These are phyloP conservation scores for Eptesicus fuscus DNA, from an alignment of 2,113 vertebrate genomes.

Conservation along the genomic window DNA sequence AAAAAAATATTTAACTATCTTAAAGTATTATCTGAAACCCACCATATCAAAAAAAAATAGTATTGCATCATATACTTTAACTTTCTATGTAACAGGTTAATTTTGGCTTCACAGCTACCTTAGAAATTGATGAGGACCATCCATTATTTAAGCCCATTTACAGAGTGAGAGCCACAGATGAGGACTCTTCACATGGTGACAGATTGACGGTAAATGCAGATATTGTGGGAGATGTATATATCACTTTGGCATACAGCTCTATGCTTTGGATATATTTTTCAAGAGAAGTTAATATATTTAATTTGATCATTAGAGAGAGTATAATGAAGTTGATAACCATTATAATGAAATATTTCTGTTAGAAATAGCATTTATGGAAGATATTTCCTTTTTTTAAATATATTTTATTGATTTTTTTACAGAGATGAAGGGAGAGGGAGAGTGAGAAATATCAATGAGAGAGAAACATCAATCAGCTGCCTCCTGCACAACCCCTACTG, in stretches of 20 bases:
- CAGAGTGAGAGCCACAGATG: constrained; percentile 31
- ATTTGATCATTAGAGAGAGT: neutral
- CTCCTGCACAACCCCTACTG: too few species aligned
- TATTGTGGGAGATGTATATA: neutral
- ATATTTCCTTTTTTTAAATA: neutral
- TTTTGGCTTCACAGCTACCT: constrained; percentile 53
- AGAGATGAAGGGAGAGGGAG: too few species aligned
- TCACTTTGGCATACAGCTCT: neutral
- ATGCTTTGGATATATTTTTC: neutral
- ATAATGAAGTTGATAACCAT: neutral
- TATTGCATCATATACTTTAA: neutral
- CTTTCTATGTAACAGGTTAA: neutral
- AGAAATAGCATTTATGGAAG: neutral
- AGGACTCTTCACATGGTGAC: constrained; percentile 21
- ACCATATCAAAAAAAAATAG: neutral
- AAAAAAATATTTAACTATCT: neutral
- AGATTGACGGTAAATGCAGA: neutral
- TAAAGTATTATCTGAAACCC: neutral
- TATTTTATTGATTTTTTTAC: too few species aligned
- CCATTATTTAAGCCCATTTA: constrained; percentile 57
- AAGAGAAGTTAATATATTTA: neutral
- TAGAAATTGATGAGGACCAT: constrained; percentile 54
- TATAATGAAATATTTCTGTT: neutral
- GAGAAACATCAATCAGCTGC: too few species aligned
- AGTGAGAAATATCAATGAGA: too few species aligned